A percentile compares a stretch with the other conserved stretches of the same genome.
Evolutionary conservation across 2,888 invertebrate genomes (phyloP).

Genomic region (Drosophila lacicola): DNA sequence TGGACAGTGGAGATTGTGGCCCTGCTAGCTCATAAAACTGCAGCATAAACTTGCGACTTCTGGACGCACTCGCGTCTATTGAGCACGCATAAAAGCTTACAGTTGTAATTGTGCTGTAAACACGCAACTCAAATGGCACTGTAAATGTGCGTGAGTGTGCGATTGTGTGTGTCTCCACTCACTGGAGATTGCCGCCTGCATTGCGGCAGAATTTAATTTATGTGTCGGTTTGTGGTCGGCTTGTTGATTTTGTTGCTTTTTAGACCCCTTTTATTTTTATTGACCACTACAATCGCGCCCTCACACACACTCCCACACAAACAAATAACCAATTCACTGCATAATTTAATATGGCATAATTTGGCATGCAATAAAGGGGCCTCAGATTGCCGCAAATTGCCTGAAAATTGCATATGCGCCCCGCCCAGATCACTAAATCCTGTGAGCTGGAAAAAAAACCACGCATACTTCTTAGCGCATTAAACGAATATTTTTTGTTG

Average conservation of each 20-base stretch:
- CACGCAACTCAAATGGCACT: slow-evolving; percentile 80
- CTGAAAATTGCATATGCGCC: slow-evolving; percentile 60
- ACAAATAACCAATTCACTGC: slow-evolving; percentile 20
- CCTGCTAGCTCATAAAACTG: slow-evolving; percentile 75
- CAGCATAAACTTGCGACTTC: slow-evolving; percentile 70
- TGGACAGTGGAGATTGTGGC: slow-evolving; percentile 33
- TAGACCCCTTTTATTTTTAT: slow-evolving; percentile 65
- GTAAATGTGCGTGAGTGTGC: slow-evolving; percentile 50
- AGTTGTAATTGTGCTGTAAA: slow-evolving; percentile 81
- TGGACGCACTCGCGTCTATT: slow-evolving; percentile 51
- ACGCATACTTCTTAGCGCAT: slow-evolving; percentile 16
- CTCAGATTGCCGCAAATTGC: slow-evolving; percentile 69
- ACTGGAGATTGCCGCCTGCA: slow-evolving; percentile 30
- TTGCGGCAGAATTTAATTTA: slow-evolving; percentile 77
- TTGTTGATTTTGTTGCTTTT: slow-evolving; percentile 71
- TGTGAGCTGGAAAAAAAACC: not conserved
- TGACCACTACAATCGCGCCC: slow-evolving; percentile 69
- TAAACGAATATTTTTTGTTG: not conserved
- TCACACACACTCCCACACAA: slow-evolving; percentile 18
- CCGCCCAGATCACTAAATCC: not conserved
- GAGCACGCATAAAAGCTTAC: slow-evolving; percentile 80
- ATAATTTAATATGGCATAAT: slow-evolving; percentile 68
- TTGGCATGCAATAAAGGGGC: slow-evolving; percentile 60
- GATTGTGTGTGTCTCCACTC: slow-evolving; percentile 3
- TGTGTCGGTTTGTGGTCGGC: slow-evolving; percentile 67